phyloP scores from a whole-genome alignment of 2,888 invertebrate genomes.

The Zeuzera pyrina region DNA sequence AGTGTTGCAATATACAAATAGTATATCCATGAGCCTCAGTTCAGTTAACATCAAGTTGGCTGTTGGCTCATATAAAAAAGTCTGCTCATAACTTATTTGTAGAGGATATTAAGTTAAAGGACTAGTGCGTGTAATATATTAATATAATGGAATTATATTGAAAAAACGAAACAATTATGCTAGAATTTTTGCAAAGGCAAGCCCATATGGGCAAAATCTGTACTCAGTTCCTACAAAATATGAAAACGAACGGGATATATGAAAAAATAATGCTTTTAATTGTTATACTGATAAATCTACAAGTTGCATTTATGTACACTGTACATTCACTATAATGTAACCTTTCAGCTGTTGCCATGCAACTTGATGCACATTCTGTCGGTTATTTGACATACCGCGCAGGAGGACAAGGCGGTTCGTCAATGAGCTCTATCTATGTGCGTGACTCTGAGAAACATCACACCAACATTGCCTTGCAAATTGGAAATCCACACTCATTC shows the following conservation, averaged over 20 bases:
- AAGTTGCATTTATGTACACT: slow-evolving; percentile 4
- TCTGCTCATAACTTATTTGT: no score
- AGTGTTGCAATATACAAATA: no score
- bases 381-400: slow-evolving; percentile 90
- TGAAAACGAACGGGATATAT: neutral
- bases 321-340: slow-evolving; percentile 8
- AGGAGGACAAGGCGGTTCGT: slow-evolving; percentile 75
- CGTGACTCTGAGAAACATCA: slow-evolving; percentile 81
- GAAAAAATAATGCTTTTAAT: neutral
- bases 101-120: no score
- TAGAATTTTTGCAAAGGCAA: no score
- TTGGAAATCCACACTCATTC: slow-evolving; percentile 87
- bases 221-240: no score
- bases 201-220: no score
- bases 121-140: no score
- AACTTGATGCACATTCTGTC: slow-evolving; percentile 89
- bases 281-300: slow-evolving; percentile 5
- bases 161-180: no score
- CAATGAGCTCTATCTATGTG: slow-evolving; percentile 87
- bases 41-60: no score
- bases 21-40: no score
- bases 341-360: slow-evolving; percentile 82
- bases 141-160: no score
- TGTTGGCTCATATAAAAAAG: no score
- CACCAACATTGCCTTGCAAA: slow-evolving; percentile 81